phyloP scores from a whole-genome alignment of 2,888 invertebrate genomes.

The Rhamphomyia laevipes region DNA sequence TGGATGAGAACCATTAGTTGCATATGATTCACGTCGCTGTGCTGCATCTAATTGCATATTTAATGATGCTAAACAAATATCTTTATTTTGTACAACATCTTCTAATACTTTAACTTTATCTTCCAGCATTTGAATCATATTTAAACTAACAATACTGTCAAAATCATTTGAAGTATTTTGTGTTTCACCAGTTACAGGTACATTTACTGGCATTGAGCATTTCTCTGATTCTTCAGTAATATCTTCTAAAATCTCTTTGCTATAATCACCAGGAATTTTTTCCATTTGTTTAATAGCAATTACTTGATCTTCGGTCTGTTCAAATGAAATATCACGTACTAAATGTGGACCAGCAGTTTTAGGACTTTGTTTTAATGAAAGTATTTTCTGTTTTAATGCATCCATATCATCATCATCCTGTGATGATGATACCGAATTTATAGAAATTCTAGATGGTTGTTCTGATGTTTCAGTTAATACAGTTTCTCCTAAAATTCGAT shows the following conservation, averaged over 20 bases:
- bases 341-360: slow-evolving; percentile 1
- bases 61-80: slow-evolving; percentile 28
- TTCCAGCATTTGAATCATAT: slow-evolving; percentile 31
- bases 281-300: slow-evolving; percentile 31
- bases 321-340: slow-evolving; percentile 18
- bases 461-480: slow-evolving; percentile 8
- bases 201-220: slow-evolving; percentile 15
- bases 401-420: slow-evolving; percentile 27
- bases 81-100: slow-evolving; percentile 29
- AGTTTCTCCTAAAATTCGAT: slow-evolving; percentile 17
- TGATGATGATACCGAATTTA: slow-evolving; percentile 10
- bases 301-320: slow-evolving; percentile 13
- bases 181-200: background rate
- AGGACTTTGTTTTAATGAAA: slow-evolving; percentile 23
- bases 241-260: slow-evolving; percentile 35
- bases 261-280: slow-evolving; percentile 28
- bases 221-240: slow-evolving; percentile 37
- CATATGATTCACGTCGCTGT: slow-evolving; percentile 21
- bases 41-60: slow-evolving; percentile 28
- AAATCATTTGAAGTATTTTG: slow-evolving; percentile 8
- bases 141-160: slow-evolving; percentile 25
- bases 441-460: slow-evolving; percentile 4
- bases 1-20: slow-evolving; percentile 20
- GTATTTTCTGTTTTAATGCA: slow-evolving; percentile 28
- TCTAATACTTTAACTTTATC: slow-evolving; percentile 31